Conservation (phyloP, 1,140 invertebrate genomes). For the Contarinia nasturtii region DNA sequence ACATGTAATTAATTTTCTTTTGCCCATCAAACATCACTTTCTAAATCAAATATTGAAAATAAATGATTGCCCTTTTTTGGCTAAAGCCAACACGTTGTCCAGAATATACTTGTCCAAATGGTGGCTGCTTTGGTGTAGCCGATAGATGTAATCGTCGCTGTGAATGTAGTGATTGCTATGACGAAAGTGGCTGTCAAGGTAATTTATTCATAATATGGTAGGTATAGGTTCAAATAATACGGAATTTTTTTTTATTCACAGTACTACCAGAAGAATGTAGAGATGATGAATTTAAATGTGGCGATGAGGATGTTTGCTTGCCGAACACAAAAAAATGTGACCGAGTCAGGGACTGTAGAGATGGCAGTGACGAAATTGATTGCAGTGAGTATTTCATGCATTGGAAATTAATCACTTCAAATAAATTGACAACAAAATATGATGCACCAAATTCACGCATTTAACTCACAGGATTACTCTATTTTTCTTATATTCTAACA, state of each 20-base stretch:
- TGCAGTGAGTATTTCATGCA: conserved; percentile 16
- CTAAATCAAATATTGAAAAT: neutral
- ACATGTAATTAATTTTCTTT: neutral
- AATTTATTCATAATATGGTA: too few species aligned
- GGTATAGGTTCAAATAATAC: too few species aligned
- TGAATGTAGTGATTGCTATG: conserved; percentile 39
- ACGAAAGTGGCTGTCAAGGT: conserved; percentile 31
- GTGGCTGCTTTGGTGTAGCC: conserved; percentile 15
- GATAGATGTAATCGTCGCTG: conserved; percentile 31
- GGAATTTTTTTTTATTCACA: too few species aligned
- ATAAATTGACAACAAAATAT: too few species aligned
- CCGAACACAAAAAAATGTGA: conserved; percentile 42
- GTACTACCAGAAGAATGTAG: neutral
- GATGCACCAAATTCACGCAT: too few species aligned
- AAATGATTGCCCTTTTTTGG: conserved; percentile 2
- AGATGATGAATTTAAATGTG: conserved; percentile 23
- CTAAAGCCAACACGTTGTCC: too few species aligned
- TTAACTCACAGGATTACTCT: too few species aligned
- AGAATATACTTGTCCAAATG: conserved; percentile 14
- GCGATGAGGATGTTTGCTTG: conserved; percentile 48
- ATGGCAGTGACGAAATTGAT: conserved; percentile 53
- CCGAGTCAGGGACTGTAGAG: conserved; percentile 43
- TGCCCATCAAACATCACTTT: neutral
- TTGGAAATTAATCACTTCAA: too few species aligned
- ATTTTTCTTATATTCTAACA: too few species aligned